These are phyloP conservation scores for Poeciliopsis prolifica DNA, from an alignment of 2,113 vertebrate genomes.

Conservation along the genomic window DNA sequence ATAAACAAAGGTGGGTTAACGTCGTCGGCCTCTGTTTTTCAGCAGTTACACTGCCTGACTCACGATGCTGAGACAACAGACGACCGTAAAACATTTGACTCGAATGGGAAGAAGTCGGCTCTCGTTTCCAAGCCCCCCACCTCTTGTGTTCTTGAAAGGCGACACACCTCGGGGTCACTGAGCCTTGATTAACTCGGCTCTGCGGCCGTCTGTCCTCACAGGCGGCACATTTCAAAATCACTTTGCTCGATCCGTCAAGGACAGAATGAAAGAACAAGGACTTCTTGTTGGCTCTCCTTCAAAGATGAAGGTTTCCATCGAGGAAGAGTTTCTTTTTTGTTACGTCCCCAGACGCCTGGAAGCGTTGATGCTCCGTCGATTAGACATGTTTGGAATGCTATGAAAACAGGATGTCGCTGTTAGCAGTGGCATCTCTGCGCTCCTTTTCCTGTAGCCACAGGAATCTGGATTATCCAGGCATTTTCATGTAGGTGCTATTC, in stretches of 20 bases:
- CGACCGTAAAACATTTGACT: not conserved
- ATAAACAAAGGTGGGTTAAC: not conserved
- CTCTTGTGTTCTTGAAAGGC: not conserved
- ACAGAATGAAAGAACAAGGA: not conserved
- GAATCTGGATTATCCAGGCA: conserved; percentile 39
- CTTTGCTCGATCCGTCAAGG: not conserved
- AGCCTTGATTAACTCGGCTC: conserved; percentile 8
- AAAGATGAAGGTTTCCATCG: conserved; percentile 23
- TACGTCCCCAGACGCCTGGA: conserved; percentile 12
- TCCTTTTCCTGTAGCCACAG: not conserved
- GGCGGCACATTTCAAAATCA: conserved; percentile 1
- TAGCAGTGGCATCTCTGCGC: not conserved
- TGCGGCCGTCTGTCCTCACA: conserved; percentile 1
- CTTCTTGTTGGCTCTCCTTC: not conserved
- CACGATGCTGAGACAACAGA: not conserved
- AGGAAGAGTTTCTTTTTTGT: conserved; percentile 13
- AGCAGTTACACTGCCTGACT: not conserved
- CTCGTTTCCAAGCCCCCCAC: not conserved
- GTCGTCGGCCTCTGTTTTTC: not conserved
- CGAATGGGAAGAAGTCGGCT: conserved; percentile 16
- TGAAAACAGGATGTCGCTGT: conserved; percentile 50
- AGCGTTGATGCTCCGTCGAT: conserved; percentile 31
- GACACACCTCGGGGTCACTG: conserved; percentile 23
- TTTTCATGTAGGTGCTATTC: not conserved
- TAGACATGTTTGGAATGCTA: conserved; percentile 47